A percentile compares a stretch with the other conserved stretches of the same genome.
Conservation (phyloP, 2,113 vertebrate species). For the Carassius auratus region DNA sequence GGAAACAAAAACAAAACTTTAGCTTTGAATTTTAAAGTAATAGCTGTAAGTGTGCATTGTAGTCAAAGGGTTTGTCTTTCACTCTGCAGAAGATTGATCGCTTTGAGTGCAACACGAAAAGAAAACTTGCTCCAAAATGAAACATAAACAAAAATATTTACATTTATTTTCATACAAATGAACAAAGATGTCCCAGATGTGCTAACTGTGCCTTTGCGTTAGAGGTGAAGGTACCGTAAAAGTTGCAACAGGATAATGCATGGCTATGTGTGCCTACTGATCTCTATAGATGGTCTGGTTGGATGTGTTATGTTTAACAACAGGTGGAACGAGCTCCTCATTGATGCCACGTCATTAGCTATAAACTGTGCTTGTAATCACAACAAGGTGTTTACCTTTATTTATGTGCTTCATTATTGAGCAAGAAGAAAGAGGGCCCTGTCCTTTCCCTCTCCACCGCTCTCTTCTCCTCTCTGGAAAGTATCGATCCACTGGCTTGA, state of each 20-base stretch:
- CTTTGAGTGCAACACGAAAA: neutral
- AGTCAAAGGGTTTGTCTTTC: too few species aligned
- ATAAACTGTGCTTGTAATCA: slow-evolving; percentile 66
- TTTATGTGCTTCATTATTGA: slow-evolving; percentile 68
- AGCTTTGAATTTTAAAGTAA: neutral
- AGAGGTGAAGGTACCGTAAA: neutral
- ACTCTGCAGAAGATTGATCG: neutral
- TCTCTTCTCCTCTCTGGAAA: slow-evolving; percentile 62
- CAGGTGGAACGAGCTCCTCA: slow-evolving; percentile 66
- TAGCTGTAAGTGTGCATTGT: neutral
- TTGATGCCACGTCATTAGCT: slow-evolving; percentile 67
- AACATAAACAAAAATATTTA: neutral
- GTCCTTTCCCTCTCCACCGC: slow-evolving; percentile 57
- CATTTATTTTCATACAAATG: neutral
- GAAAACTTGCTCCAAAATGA: neutral
- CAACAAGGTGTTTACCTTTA: slow-evolving; percentile 66
- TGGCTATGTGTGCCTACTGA: neutral
- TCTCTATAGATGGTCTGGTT: neutral
- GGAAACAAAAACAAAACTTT: too few species aligned
- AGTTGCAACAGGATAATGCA: neutral
- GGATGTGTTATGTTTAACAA: slow-evolving; percentile 4
- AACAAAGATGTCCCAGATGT: neutral
- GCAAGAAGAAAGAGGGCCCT: slow-evolving; percentile 54
- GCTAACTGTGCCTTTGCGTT: neutral
- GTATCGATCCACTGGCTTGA: slow-evolving; percentile 70